Evolutionary conservation across 2,797 vertebrate genomes (phyloP).

Genomic region (Ambastaia sidthimunki): DNA sequence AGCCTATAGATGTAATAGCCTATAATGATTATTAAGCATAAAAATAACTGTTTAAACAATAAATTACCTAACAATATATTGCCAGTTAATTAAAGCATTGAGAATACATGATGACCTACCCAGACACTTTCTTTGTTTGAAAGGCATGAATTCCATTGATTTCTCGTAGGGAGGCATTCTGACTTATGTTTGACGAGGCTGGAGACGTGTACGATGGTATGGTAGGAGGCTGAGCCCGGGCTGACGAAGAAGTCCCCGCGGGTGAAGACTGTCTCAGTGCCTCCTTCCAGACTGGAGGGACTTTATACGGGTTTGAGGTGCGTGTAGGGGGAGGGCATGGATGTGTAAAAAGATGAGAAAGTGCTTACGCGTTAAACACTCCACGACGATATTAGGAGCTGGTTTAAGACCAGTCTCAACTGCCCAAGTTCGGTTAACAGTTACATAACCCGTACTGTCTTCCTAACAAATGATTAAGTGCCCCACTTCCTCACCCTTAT

Average conservation of each 20-base stretch:
- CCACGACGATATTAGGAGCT: slow-evolving; percentile 17
- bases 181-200: slow-evolving; percentile 42
- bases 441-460: slow-evolving; percentile 17
- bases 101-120: slow-evolving; percentile 65
- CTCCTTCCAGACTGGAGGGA: slow-evolving; percentile 26
- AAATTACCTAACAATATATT: no score
- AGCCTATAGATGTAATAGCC: no score
- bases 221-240: slow-evolving; percentile 50
- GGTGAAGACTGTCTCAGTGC: slow-evolving; percentile 70
- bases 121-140: slow-evolving; percentile 83
- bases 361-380: slow-evolving; percentile 47
- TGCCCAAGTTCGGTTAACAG: not conserved
- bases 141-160: slow-evolving; percentile 81
- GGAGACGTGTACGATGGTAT: not conserved
- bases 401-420: slow-evolving; percentile 22
- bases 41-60: no score
- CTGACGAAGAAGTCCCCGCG: slow-evolving; percentile 69
- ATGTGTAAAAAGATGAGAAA: slow-evolving; percentile 64
- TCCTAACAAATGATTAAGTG: slow-evolving; percentile 3
- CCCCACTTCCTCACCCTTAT: not conserved
- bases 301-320: slow-evolving; percentile 69
- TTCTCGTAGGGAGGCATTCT: slow-evolving; percentile 82
- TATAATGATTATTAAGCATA: no score
- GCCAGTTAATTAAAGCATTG: not conserved
- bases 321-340: slow-evolving; percentile 52